Base-by-base conservation (phyloP, 2,113 vertebrate genomes). In the Eudyptes chrysolophus region DNA sequence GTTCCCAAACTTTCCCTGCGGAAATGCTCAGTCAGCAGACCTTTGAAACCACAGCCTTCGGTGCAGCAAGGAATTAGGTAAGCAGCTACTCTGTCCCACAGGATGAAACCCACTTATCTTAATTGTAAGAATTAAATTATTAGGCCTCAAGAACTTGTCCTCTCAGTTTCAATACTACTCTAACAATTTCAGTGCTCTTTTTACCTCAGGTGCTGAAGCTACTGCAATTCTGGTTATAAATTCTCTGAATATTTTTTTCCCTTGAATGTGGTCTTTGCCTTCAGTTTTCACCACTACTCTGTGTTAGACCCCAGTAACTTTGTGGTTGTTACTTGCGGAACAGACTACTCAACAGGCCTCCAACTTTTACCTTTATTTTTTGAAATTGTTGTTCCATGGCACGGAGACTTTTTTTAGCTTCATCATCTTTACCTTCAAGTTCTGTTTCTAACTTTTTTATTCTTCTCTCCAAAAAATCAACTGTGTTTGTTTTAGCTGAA, bases 321-420 rank as follows among this genome's bases (percentile, higher is more conserved):
- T 19, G 30, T 26, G 15, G 58, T 51, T n/a, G 7, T 54, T 61
- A 49, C 19, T n/a, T 65, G 40, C 3, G 1, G 32, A 81, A 24
- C 1, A 17, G 10, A 62, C 18, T 26, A 22, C 16, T 52, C 38
- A 16, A 57, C 38, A 57, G 69, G 38, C 16, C 19, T 36, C 49
- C 48, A 78, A 3, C 17, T 52, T 49, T 97, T 95, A 99, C 99
- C 98, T 99, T 99, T 84, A 99, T 98, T 95, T 98, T 98, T 86
- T 99, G 99, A 97, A 99, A 99, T 49, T 99, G 98, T 21, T 99
- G 99, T 75, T 99, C 99, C 99, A 99, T 99, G 66, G 98, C 96
- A 69, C 98, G 97, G 62, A 99, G 98, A 95, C 98, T 99, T 94
- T 97, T 98, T 87, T 99, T 99, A 83, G 99, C 99, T 94, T 99